These are phyloP conservation scores for Drosophila maculinotata DNA, from an alignment of 2,888 invertebrate species.

Conservation along the genomic window DNA sequence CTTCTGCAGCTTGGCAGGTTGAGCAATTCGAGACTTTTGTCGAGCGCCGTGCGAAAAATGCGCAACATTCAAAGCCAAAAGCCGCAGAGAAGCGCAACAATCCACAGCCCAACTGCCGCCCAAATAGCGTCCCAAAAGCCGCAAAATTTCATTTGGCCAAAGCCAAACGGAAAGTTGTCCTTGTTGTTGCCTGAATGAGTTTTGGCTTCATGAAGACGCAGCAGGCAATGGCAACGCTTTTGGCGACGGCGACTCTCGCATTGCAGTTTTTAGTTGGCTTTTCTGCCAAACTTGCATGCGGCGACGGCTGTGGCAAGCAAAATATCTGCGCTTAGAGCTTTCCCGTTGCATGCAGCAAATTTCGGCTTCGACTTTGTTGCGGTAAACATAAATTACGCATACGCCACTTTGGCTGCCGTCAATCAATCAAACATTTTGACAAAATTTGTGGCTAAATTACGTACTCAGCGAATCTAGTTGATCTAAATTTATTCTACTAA, in stretches of 20 bases:
- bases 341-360: not conserved
- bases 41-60: constrained; percentile 36
- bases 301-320: constrained; percentile 12
- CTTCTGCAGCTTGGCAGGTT: constrained; percentile 14
- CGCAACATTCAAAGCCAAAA: constrained; percentile 48
- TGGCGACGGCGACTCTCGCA: constrained; percentile 1
- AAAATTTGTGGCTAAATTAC: not conserved
- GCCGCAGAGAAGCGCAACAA: constrained; percentile 48
- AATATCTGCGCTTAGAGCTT: constrained; percentile 21
- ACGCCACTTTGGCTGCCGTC: constrained; percentile 25
- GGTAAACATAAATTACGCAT: constrained; percentile 41
- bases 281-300: constrained; percentile 29
- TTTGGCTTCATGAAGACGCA: constrained; percentile 33
- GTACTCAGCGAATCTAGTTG: too few relatives aligned
- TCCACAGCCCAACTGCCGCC: constrained; percentile 16
- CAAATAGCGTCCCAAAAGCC: constrained; percentile 51
- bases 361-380: constrained; percentile 24
- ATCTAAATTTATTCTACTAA: too few relatives aligned
- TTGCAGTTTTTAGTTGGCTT: constrained; percentile 27
- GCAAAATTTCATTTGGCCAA: constrained; percentile 66
- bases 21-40: constrained; percentile 43
- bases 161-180: constrained; percentile 61
- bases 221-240: constrained; percentile 1
- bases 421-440: constrained; percentile 33
- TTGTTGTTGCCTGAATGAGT: constrained; percentile 35